Base-by-base conservation (phyloP, 1,140 invertebrate species). In the Telenomus remus region DNA sequence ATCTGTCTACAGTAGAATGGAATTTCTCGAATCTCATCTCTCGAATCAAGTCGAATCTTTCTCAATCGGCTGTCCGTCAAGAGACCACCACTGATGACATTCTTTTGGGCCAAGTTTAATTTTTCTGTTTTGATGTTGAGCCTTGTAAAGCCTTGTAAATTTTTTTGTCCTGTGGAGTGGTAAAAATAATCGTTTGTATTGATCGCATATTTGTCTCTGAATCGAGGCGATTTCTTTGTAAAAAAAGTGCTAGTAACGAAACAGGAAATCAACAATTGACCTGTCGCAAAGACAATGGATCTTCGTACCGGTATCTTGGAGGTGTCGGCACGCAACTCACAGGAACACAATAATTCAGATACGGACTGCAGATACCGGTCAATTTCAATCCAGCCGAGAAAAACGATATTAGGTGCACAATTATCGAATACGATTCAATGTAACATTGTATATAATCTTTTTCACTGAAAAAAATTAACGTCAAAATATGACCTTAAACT, bases 191-290 rank as follows among this genome's bases (percentile, higher is more conserved):
- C 2, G 19, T 6, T 6, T 59, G 13, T n/a, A 27, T 42, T 27
- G n/a, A 50, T 50, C 44, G 13, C 33, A 14, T 15, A 42, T 35
- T 46, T 35, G 34, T 34, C 9, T 54, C 34, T 33, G 9, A 10
- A 39, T 27, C 19, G 19, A 27, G 19, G 6, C 19, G 19, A 27
- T 27, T 47, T 39, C 33, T 15, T 59, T 13, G 44, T 44, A 34
- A 65, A n/a, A n/a, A 69, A 70, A 65, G 39, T 76, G n/a, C 27
- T 44, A 63, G 50, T 50, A 51, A 69, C 37, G 64, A 74, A 75
- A 76, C 82, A 84, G 84, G 84, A 86, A 86, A 84, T 83, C 76
- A 79, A 82, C 83, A 86, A 86, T 86, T 85, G 83, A 82, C 82
- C 81, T 85, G 82, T 85, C 83, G 79, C 80, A 81, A 81, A 76